Conservation (phyloP, 2,888 invertebrate genomes). For the Clunio marinus region DNA sequence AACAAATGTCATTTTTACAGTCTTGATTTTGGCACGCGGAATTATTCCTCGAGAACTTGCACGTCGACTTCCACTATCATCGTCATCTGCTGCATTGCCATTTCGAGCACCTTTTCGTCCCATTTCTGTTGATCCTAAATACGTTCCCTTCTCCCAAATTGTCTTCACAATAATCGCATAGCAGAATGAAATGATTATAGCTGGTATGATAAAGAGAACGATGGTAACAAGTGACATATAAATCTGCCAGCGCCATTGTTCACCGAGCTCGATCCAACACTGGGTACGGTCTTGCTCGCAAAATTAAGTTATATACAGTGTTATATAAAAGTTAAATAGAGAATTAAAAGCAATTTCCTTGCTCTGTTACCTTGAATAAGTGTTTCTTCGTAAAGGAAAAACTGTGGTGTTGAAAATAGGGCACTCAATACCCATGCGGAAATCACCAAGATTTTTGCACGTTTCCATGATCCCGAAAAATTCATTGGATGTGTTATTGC, state of each 20-base stretch:
- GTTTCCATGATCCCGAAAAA: constrained; percentile 73
- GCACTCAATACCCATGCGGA: constrained; percentile 80
- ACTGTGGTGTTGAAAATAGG: constrained; percentile 75
- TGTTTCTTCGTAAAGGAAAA: constrained; percentile 75
- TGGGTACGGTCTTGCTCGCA: too few relatives aligned
- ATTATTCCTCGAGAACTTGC: constrained; percentile 90
- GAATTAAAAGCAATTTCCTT: not conserved
- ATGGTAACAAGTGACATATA: constrained; percentile 82
- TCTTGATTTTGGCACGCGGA: constrained; percentile 92
- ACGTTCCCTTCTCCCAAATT: constrained; percentile 74
- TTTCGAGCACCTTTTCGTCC: constrained; percentile 20
- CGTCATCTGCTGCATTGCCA: constrained; percentile 43
- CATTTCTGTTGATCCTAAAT: constrained; percentile 49
- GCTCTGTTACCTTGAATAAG: constrained; percentile 61
- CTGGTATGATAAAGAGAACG: constrained; percentile 79
- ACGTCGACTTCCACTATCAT: constrained; percentile 61
- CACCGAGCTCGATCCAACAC: constrained; percentile 83
- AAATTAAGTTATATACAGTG: constrained; percentile 52
- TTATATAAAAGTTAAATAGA: not conserved
- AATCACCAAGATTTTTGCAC: constrained; percentile 72
- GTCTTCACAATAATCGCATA: constrained; percentile 87
- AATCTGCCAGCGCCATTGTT: constrained; percentile 74
- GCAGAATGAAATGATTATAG: constrained; percentile 82
- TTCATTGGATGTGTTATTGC: constrained; percentile 94
- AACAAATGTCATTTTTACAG: constrained; percentile 97